Conservation (phyloP, 1,140 invertebrate genomes). For the Neomicropteryx cornuta region DNA sequence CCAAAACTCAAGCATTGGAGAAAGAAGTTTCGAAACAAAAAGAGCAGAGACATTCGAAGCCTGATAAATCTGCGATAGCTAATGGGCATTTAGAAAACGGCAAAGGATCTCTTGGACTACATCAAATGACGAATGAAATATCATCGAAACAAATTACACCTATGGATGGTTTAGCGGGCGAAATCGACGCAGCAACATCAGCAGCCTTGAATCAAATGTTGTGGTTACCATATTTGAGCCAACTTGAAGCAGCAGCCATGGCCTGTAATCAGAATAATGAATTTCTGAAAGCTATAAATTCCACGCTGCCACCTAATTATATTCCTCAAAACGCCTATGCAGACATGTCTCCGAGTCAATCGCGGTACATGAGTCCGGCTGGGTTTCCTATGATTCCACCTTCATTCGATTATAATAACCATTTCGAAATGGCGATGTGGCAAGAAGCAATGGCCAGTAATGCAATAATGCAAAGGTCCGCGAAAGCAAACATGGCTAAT, state of each 20-base stretch:
- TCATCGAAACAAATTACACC: slow-evolving; percentile 24
- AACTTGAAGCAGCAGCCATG: slow-evolving; percentile 41
- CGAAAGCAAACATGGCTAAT: slow-evolving; percentile 18
- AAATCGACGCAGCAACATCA: slow-evolving; percentile 53
- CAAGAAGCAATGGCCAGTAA: slow-evolving; percentile 48
- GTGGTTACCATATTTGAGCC: slow-evolving; percentile 56
- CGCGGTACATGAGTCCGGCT: slow-evolving; percentile 29
- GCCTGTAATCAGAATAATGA: slow-evolving; percentile 36
- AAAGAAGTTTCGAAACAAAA: slow-evolving; percentile 22
- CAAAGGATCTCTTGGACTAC: no score
- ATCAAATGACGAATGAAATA: no score
- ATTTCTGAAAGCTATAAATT: slow-evolving; percentile 36
- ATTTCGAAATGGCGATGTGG: slow-evolving; percentile 53
- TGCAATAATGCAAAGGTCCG: slow-evolving; percentile 24
- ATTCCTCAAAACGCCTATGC: slow-evolving; percentile 28
- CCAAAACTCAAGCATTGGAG: slow-evolving; percentile 29
- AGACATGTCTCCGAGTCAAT: slow-evolving; percentile 28
- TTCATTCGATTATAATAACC: slow-evolving; percentile 44
- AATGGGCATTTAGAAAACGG: no score
- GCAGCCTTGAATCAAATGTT: slow-evolving; percentile 57
- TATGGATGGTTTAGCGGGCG: slow-evolving; percentile 40
- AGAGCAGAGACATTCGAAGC: slow-evolving; percentile 23
- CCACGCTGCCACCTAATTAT: slow-evolving; percentile 28
- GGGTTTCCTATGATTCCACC: slow-evolving; percentile 37
- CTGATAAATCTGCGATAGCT: slow-evolving; percentile 33